A percentile compares a stretch with the other conserved stretches of the same genome.
phyloP scores from a whole-genome alignment of 2,888 invertebrate species.

The Plebejus anna region DNA sequence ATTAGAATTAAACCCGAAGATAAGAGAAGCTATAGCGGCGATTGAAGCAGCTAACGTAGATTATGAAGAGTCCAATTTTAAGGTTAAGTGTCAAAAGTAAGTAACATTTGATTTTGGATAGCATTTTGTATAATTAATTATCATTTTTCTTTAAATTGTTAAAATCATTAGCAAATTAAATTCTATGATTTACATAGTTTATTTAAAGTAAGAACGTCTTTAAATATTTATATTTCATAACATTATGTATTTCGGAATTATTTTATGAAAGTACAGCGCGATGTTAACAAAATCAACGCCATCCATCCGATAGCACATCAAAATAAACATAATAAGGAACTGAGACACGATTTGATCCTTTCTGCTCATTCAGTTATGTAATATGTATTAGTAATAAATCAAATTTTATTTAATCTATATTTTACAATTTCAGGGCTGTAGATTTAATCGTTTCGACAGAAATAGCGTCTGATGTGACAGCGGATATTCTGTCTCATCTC shows the following conservation, averaged over 20 bases:
- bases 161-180: too few relatives aligned
- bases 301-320: too few relatives aligned
- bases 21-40: constrained; percentile 68
- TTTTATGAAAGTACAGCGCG: too few relatives aligned
- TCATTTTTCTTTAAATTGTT: too few relatives aligned
- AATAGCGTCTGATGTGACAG: constrained; percentile 58
- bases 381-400: not conserved
- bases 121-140: too few relatives aligned
- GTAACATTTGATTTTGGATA: not conserved
- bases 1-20: constrained; percentile 63
- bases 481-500: constrained; percentile 55
- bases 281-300: too few relatives aligned
- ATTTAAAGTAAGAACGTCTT: too few relatives aligned
- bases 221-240: too few relatives aligned
- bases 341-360: not conserved
- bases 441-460: constrained; percentile 60
- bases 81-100: constrained; percentile 67
- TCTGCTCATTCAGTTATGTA: not conserved
- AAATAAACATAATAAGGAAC: too few relatives aligned
- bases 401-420: not conserved
- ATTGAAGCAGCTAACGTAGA: constrained; percentile 76
- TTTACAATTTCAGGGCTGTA: constrained; percentile 58
- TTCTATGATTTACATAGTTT: too few relatives aligned
- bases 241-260: too few relatives aligned
- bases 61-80: constrained; percentile 67